Percentiles rank a stretch among this genome's conserved stretches.
phyloP scores from a whole-genome alignment of 2,888 invertebrate species.

The Octodonta nipae region DNA sequence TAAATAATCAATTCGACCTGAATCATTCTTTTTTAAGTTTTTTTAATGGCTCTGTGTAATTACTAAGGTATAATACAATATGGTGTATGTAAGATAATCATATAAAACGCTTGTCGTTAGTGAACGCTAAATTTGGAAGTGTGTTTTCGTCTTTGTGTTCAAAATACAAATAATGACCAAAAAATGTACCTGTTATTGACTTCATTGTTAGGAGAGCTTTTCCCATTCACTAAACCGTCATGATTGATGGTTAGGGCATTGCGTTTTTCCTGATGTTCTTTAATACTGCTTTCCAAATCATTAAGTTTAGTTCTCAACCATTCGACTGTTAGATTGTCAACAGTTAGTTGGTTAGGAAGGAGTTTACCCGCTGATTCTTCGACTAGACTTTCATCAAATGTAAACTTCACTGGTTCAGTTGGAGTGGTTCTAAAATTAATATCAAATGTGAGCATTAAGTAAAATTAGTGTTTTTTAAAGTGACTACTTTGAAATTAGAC shows the following conservation, averaged over 20 bases:
- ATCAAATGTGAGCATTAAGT: not conserved
- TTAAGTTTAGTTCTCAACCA: slow-evolving; percentile 68
- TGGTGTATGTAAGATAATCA: no score
- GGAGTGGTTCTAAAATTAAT: slow-evolving; percentile 55
- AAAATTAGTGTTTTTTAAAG: not conserved
- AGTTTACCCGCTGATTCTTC: slow-evolving; percentile 80
- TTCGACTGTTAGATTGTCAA: slow-evolving; percentile 85
- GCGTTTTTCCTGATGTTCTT: slow-evolving; percentile 58
- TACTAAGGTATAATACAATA: no score
- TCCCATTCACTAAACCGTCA: slow-evolving; percentile 29
- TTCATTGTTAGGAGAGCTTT: slow-evolving; percentile 25
- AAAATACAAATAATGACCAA: no score
- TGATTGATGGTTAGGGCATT: slow-evolving; percentile 18
- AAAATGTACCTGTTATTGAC: slow-evolving; percentile 27
- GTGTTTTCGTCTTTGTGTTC: not conserved
- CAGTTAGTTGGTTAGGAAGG: slow-evolving; percentile 74
- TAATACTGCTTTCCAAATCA: slow-evolving; percentile 67
- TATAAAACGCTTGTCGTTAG: no score
- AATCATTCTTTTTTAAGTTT: no score
- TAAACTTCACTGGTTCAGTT: slow-evolving; percentile 62
- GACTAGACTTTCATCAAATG: slow-evolving; percentile 76
- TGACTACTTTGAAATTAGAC: no score
- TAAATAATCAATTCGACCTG: no score
- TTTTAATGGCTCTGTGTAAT: no score
- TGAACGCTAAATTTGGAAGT: not conserved